Conservation (phyloP, 2,888 invertebrate genomes). For the Iphiclides podalirius region DNA sequence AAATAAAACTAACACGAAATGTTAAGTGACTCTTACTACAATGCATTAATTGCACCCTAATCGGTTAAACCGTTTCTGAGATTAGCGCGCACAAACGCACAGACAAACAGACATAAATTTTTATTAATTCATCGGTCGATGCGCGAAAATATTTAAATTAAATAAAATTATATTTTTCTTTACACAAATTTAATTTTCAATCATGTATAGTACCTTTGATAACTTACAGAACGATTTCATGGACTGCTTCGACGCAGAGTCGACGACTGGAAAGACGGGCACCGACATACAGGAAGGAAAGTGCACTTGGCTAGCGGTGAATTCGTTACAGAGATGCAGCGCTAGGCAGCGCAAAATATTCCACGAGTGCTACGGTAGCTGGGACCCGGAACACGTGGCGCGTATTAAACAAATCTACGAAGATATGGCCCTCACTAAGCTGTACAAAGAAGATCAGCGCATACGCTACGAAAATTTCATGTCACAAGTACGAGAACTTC, state of each 20-base stretch:
- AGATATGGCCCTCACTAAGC: background rate
- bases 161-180: too few relatives aligned
- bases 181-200: too few relatives aligned
- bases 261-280: conserved; percentile 58
- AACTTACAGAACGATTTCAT: conserved; percentile 89
- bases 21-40: too few relatives aligned
- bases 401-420: conserved; percentile 18
- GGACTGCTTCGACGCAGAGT: conserved; percentile 91
- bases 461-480: conserved; percentile 4
- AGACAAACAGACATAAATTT: too few relatives aligned
- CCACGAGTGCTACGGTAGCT: conserved; percentile 83
- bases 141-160: too few relatives aligned
- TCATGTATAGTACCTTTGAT: too few relatives aligned
- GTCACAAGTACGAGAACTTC: conserved; percentile 3
- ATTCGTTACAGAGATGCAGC: conserved; percentile 85
- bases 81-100: too few relatives aligned
- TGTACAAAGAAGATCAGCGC: conserved; percentile 3
- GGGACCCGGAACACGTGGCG: conserved; percentile 78
- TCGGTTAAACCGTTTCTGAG: too few relatives aligned
- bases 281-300: conserved; percentile 86
- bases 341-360: conserved; percentile 83
- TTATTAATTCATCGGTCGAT: too few relatives aligned
- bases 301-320: conserved; percentile 94
- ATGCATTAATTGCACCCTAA: too few relatives aligned
- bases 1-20: too few relatives aligned